Base-by-base conservation (phyloP, 2,113 vertebrate genomes). In the Grallaria varia region DNA sequence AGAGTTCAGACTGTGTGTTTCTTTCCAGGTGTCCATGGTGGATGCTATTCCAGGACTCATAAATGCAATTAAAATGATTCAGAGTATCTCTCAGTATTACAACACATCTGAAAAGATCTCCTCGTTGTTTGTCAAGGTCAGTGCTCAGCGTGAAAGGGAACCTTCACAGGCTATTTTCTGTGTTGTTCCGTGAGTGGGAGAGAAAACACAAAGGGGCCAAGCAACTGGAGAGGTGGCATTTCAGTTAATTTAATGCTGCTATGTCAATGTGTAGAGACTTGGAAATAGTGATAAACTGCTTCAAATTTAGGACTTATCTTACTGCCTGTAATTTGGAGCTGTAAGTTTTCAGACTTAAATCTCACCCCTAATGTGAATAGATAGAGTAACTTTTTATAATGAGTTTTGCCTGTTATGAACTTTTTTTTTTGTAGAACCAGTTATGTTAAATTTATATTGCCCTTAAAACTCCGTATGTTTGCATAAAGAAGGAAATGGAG, bases 81-180 rank as follows among this genome's bases (percentile, higher is more conserved):
- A 99, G 90, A 98, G 95, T 60, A 98, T 99, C 82, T 99, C 99
- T 76, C 98, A 95, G 72, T 99, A 99, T 96, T 99, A 99, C 79
- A 99, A 99, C 91, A 99, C 99, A 4, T 99, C 99, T 28, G 99
- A 99, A 92, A 99, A 98, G 95, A 98, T 99, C 87, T 99, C 99
- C 4, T 99, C 98, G 0, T 96, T 99, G 44, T 99, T 99, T 98
- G 98, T 99, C 76, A 99, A 99, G 98, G 99, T 99, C 84, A 45
- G 97, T 97, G 19, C 33, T 40, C 20, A 30, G 6, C 0, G 1
- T 21, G 17, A 82, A 91, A 53, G 44, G n/a, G 83, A 81, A 44
- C 84, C 17, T 33, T 75, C 42, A 40, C 8, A 33, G 18, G 15
- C 47, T 10, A 18, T 64, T 50, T 52, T 35, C 8, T 49, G 4